Evolutionary conservation across 2,113 vertebrate species (phyloP).

Genomic region (Myrmecobius fasciatus): DNA sequence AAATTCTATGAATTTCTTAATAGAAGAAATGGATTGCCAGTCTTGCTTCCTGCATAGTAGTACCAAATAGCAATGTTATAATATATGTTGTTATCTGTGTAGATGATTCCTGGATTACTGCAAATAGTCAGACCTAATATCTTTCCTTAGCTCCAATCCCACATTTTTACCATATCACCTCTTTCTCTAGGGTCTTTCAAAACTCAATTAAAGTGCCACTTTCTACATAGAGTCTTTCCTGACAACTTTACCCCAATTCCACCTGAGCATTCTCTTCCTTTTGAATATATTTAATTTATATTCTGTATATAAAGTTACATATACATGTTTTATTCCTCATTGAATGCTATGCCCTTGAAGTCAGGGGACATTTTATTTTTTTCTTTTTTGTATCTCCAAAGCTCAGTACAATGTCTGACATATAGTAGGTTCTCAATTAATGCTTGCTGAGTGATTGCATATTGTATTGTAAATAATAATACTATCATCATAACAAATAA

Average conservation of each 20-base stretch:
- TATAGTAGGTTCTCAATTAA: neutral
- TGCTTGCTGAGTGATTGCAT: neutral
- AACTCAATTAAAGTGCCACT: neutral
- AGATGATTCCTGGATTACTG: neutral
- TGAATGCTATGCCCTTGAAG: neutral
- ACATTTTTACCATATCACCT: neutral
- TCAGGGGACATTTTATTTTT: neutral
- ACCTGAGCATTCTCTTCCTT: neutral
- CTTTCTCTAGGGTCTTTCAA: neutral
- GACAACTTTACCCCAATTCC: neutral
- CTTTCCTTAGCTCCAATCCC: neutral
- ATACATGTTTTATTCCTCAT: neutral
- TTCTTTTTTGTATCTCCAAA: neutral
- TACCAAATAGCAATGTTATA: neutral
- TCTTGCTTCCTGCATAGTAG: neutral
- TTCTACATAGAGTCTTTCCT: neutral
- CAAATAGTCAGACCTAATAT: neutral
- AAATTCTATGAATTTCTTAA: neutral
- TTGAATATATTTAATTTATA: neutral
- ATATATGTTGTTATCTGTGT: neutral
- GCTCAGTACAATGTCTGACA: neutral
- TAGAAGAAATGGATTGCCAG: neutral
- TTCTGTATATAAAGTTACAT: neutral
- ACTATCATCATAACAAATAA: neutral
- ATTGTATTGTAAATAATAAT: neutral